These are phyloP conservation scores for Gavia stellata DNA, from an alignment of 2,113 vertebrate species.

Conservation along the genomic window DNA sequence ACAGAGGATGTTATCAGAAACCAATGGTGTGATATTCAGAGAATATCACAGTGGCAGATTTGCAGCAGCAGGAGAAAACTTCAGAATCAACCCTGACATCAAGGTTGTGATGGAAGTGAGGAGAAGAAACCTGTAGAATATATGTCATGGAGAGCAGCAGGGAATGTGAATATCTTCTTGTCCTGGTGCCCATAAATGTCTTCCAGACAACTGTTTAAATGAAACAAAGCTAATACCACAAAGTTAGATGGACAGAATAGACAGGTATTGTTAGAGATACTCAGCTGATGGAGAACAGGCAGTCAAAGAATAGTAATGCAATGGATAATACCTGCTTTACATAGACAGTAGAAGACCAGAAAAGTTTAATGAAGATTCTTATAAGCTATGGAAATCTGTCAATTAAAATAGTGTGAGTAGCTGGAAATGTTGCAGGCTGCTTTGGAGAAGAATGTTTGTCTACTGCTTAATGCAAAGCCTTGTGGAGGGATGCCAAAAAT, in stretches of 20 bases:
- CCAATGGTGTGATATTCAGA: not conserved
- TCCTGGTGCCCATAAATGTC: not conserved
- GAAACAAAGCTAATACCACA: not conserved
- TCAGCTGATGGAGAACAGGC: not conserved
- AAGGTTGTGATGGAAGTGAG: not conserved
- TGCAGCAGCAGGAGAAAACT: not conserved
- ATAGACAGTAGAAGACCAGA: not conserved
- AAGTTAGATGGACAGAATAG: not conserved
- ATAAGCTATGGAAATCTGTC: not conserved
- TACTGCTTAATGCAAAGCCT: not conserved
- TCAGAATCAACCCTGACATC: not conserved
- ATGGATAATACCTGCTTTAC: not conserved
- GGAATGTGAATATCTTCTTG: not conserved
- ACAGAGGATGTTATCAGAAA: not conserved
- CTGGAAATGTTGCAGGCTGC: not conserved
- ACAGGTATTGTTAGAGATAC: not conserved
- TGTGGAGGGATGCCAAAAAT: not conserved
- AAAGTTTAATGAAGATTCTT: not conserved
- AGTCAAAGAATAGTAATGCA: not conserved
- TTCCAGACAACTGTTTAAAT: not conserved
- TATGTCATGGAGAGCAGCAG: not conserved
- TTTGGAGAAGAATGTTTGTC: not conserved
- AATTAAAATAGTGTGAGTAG: not conserved
- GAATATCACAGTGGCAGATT: not conserved
- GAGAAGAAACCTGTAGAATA: not conserved